Evolutionary conservation across 1,140 invertebrate species (phyloP).

Genomic region (Amphibalanus amphitrite): DNA sequence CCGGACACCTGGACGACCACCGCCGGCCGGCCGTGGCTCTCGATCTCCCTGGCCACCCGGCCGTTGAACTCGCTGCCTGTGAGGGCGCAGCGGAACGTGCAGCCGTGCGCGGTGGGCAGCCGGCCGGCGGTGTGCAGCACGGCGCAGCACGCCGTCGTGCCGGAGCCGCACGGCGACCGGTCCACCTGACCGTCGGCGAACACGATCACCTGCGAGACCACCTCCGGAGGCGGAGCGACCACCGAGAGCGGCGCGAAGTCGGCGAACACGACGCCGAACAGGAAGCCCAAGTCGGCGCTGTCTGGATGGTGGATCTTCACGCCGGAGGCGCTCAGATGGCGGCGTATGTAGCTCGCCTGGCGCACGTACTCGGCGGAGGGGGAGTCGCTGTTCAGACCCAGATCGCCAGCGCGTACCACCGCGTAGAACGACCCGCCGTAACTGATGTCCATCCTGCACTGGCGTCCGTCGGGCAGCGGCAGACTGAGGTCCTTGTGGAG

Average conservation of each 20-base stretch:
- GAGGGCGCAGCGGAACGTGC: conserved; percentile 19
- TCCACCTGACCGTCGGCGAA: conserved; percentile 27
- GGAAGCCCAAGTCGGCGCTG: conserved; percentile 22
- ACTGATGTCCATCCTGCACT: no score
- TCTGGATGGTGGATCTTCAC: conserved; percentile 23
- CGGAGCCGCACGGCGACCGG: conserved; percentile 25
- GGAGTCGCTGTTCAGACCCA: no score
- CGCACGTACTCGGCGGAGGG: no score
- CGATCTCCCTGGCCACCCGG: conserved; percentile 12
- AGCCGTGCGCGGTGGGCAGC: conserved; percentile 19
- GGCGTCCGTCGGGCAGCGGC: no score
- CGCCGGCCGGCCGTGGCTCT: background rate
- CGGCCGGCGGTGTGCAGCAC: conserved; percentile 21
- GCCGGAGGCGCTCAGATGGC: background rate
- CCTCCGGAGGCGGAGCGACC: conserved; percentile 10
- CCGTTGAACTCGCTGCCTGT: conserved; percentile 9
- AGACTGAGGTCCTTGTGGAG: no score
- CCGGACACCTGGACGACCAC: conserved; percentile 24
- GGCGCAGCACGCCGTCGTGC: conserved; percentile 23
- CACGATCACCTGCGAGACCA: conserved; percentile 21
- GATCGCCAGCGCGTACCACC: no score
- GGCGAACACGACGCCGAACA: conserved; percentile 27
- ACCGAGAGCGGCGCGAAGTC: conserved; percentile 21
- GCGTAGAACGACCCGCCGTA: no score
- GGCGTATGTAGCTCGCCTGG: no score